phyloP scores from a whole-genome alignment of 2,113 vertebrate species.

The Eidolon helvum region DNA sequence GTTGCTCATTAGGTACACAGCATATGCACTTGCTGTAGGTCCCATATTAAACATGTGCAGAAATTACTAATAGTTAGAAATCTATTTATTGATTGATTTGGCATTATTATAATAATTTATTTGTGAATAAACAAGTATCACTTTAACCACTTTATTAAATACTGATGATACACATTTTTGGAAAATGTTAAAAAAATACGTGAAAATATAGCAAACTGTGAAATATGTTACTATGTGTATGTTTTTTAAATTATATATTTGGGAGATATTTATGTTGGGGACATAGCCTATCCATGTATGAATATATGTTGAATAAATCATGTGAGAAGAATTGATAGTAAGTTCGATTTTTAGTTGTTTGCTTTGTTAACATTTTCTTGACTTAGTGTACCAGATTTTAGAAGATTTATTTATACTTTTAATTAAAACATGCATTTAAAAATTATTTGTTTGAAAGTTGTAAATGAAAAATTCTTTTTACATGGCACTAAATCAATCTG shows the following conservation, averaged over 20 bases:
- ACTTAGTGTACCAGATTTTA: neutral
- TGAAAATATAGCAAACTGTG: neutral
- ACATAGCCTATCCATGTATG: neutral
- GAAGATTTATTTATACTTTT: neutral
- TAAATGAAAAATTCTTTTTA: conserved; percentile 48
- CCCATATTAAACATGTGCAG: neutral
- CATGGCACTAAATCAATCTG: conserved; percentile 33
- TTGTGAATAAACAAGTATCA: neutral
- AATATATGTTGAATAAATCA: neutral
- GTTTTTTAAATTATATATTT: conserved; percentile 5
- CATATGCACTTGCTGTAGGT: neutral
- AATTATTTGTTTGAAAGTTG: conserved; percentile 2
- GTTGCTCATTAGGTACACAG: neutral
- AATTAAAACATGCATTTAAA: neutral
- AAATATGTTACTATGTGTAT: neutral
- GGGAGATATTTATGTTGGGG: neutral
- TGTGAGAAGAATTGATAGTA: neutral
- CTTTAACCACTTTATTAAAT: neutral
- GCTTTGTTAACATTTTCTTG: conserved; percentile 14
- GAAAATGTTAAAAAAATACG: neutral
- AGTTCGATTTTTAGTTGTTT: conserved; percentile 34
- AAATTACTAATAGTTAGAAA: neutral
- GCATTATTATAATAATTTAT: neutral
- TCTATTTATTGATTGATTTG: neutral
- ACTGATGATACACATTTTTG: neutral